Percentiles rank a stretch among this genome's conserved stretches.
Evolutionary conservation across 2,888 invertebrate genomes (phyloP).

Genomic region (Sphecodes monilicornis): DNA sequence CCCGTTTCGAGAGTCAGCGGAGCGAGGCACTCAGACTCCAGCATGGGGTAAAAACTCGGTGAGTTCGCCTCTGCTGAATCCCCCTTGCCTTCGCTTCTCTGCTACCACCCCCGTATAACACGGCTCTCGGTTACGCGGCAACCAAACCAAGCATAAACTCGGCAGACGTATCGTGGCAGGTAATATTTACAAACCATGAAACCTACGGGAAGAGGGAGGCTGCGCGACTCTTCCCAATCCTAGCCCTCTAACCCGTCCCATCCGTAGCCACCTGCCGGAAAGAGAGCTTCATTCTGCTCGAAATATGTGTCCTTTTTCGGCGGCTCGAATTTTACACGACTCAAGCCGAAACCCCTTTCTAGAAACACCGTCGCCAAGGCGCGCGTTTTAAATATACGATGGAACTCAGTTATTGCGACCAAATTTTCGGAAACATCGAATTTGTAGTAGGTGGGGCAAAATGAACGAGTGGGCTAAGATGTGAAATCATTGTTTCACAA

Average conservation of each 20-base stretch:
- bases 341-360: conserved; percentile 19
- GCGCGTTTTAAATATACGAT: not conserved
- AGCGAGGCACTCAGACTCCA: conserved; percentile 83
- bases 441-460: not conserved
- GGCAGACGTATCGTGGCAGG: conserved; percentile 78
- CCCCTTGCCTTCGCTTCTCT: conserved; percentile 29
- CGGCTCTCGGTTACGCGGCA: conserved; percentile 79
- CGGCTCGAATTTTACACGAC: conserved; percentile 53
- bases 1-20: conserved; percentile 82
- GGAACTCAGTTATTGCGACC: not conserved
- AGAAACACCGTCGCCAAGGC: not conserved
- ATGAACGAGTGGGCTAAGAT: not conserved
- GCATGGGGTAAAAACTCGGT: conserved; percentile 82
- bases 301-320: conserved; percentile 53
- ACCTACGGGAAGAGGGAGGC: conserved; percentile 67
- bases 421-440: not conserved
- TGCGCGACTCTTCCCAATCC: conserved; percentile 3
- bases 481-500: not conserved
- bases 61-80: conserved; percentile 72
- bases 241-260: conserved; percentile 29
- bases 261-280: conserved; percentile 49
- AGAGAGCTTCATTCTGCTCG: conserved; percentile 16
- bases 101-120: conserved; percentile 72
- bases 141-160: conserved; percentile 81
- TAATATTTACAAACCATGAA: conserved; percentile 82